Base-by-base conservation (phyloP, 2,113 vertebrate species). In the Ploceus nigricollis region DNA sequence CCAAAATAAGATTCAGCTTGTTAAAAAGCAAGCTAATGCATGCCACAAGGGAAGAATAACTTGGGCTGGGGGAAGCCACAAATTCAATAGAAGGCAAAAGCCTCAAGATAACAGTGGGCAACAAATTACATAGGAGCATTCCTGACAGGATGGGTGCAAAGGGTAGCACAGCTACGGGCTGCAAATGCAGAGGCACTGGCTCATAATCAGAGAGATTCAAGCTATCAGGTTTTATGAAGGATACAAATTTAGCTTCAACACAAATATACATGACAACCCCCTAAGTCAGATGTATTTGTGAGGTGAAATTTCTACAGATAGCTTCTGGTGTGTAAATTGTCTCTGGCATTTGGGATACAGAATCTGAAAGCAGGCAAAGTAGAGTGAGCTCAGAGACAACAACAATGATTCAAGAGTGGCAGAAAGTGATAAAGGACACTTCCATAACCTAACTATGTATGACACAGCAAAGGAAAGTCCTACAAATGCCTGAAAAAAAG, bases 1-100 rank as follows among this genome's bases (percentile, higher is more conserved):
- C 35, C 75, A 90, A 95, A 96, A 93, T 90, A 76, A 94, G 92
- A 92, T 94, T 92, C 82, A 83, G 64, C 79, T 84, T 92, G 88
- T 90, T 89, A 90, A 95, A 95, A 94, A 86, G 60, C 20, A 87
- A 93, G 76, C 48, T 93, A 81, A 78, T 78, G 68, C 64, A 71
- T 75, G 58, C 64, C 90, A 94, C 85, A 53, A 56, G 88, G 85
- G 96, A 95, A 87, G 68, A 95, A 93, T 88, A 86, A 83, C 71
- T 95, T 77, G 48, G 47, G 31, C 51, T 83, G 37, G 40, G 65
- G 25, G 27, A 95, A 96, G 69, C 56, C 85, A 83, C 92, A 96
- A 95, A 94, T 92, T 76, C 88, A 57, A 78, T 25, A 93, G 79
- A 77, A 93, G 60, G 53, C 60, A 86, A 87, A 91, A 94, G 91